Conservation (phyloP, 2,113 vertebrate species). For the Hemiprocne comata region DNA sequence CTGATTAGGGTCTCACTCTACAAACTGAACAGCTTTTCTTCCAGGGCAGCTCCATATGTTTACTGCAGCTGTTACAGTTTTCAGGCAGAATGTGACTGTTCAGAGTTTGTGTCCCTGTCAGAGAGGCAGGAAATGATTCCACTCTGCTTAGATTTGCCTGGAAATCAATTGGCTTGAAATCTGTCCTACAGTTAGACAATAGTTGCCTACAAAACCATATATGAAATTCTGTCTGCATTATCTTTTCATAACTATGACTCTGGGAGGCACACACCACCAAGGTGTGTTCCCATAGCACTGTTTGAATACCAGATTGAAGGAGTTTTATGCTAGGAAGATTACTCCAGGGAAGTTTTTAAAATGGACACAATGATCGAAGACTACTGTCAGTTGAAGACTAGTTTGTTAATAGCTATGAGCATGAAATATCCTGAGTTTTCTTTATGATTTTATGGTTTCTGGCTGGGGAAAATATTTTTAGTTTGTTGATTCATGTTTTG, state of each 20-base stretch:
- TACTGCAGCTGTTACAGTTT: constrained; percentile 81
- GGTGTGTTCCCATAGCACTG: constrained; percentile 33
- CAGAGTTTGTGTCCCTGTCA: constrained; percentile 62
- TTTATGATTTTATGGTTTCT: neutral
- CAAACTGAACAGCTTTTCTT: constrained; percentile 74
- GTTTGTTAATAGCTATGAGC: neutral
- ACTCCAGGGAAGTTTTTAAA: constrained; percentile 60
- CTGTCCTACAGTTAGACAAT: neutral
- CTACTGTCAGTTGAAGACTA: constrained; percentile 13
- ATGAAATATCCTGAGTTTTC: neutral
- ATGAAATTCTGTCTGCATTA: constrained; percentile 5
- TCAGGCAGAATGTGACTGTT: constrained; percentile 55
- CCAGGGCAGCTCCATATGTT: constrained; percentile 80
- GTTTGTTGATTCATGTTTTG: neutral
- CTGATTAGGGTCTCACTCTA: constrained; percentile 80
- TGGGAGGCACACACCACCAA: neutral
- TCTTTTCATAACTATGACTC: constrained; percentile 48
- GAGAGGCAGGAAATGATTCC: constrained; percentile 46
- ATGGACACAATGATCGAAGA: neutral
- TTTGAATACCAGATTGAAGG: constrained; percentile 55
- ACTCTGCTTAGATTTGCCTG: constrained; percentile 57
- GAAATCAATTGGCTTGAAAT: constrained; percentile 21
- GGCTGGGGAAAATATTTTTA: neutral
- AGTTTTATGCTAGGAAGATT: constrained; percentile 67
- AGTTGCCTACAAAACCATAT: neutral